These are phyloP conservation scores for Silurus aristotelis DNA, from an alignment of 2,797 vertebrate species.

Conservation along the genomic window DNA sequence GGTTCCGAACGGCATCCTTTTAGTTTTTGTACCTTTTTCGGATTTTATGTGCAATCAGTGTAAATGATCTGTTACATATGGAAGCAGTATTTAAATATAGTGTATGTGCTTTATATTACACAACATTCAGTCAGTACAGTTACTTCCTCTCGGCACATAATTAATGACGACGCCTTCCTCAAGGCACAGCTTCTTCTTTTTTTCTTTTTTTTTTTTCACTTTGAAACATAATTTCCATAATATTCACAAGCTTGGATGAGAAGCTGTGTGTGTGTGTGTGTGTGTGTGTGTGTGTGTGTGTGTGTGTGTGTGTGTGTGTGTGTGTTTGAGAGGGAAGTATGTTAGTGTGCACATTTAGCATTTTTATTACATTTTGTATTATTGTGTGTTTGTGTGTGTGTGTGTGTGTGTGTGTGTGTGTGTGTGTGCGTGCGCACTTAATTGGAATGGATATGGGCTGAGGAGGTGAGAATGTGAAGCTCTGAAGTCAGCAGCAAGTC, in stretches of 20 bases:
- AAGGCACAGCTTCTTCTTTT: constrained; percentile 23
- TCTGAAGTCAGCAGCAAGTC: constrained; percentile 25
- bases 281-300: background rate
- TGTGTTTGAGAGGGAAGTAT: background rate
- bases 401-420: background rate
- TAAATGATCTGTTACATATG: constrained; percentile 70
- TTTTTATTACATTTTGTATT: constrained; percentile 22
- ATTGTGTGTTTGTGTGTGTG: constrained; percentile 28
- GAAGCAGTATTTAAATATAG: constrained; percentile 72
- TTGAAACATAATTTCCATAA: constrained; percentile 38
- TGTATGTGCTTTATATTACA: constrained; percentile 56
- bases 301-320: background rate
- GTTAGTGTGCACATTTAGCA: background rate
- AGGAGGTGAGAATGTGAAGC: constrained; percentile 21
- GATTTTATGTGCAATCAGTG: constrained; percentile 86
- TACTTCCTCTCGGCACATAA: constrained; percentile 74
- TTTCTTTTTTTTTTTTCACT: background rate
- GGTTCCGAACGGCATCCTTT: constrained; percentile 28
- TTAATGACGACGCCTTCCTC: constrained; percentile 47
- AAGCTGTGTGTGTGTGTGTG: constrained; percentile 7
- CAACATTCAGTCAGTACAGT: constrained; percentile 55
- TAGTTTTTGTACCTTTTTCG: constrained; percentile 57
- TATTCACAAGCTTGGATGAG: constrained; percentile 36
- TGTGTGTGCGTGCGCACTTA: background rate
- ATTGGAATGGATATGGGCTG: constrained; percentile 51